Conservation (phyloP, 2,797 vertebrate genomes). For the Alosa sapidissima region DNA sequence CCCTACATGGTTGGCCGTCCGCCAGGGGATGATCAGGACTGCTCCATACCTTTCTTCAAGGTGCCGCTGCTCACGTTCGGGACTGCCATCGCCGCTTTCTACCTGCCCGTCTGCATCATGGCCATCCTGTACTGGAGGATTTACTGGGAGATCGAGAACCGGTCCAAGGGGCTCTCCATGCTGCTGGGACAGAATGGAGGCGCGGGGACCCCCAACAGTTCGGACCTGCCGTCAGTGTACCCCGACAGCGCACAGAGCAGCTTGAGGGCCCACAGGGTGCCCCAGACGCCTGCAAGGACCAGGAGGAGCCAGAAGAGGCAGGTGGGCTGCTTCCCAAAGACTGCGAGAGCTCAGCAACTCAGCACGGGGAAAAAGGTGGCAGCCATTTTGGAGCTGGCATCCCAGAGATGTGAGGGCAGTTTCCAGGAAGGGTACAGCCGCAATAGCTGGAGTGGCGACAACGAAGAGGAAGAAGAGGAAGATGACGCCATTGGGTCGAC, state of each 20-base stretch:
- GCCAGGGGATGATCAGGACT: constrained; percentile 57
- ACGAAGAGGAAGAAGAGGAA: constrained; percentile 60
- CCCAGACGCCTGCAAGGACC: constrained; percentile 11
- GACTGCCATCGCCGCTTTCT: constrained; percentile 80
- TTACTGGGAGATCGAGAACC: constrained; percentile 78
- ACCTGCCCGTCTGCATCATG: constrained; percentile 80
- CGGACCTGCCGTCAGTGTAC: constrained; percentile 30
- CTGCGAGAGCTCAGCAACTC: neutral
- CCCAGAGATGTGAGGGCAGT: constrained; percentile 11
- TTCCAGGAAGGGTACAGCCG: constrained; percentile 56
- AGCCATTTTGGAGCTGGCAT: constrained; percentile 21
- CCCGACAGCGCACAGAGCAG: constrained; percentile 54
- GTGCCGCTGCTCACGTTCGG: constrained; percentile 75
- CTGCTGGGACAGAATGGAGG: constrained; percentile 66
- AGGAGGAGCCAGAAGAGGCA: constrained; percentile 32
- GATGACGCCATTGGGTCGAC: constrained; percentile 65
- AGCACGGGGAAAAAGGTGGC: constrained; percentile 8
- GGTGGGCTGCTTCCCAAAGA: constrained; percentile 55
- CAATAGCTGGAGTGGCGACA: constrained; percentile 63
- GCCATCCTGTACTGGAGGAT: constrained; percentile 77
- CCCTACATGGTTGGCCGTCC: constrained; percentile 70
- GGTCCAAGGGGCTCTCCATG: constrained; percentile 69
- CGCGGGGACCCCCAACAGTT: constrained; percentile 12
- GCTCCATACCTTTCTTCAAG: constrained; percentile 76
- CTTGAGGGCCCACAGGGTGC: constrained; percentile 44